A percentile compares a stretch with the other conserved stretches of the same genome.
Conservation (phyloP, 1,140 invertebrate species). For the Coelopa frigida region DNA sequence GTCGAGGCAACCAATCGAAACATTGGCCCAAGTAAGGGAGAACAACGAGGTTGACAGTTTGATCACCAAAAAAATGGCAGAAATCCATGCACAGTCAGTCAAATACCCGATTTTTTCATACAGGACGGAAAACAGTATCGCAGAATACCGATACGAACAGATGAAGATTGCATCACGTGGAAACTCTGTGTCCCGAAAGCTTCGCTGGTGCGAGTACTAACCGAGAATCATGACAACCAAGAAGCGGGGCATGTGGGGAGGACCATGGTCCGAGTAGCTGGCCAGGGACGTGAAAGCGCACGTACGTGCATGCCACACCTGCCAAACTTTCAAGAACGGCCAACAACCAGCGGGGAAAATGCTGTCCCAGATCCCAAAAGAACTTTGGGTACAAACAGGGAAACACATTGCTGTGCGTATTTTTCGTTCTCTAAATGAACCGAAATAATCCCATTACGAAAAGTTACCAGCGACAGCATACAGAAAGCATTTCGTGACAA, state of each 20-base stretch:
- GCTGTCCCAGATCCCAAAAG: not conserved
- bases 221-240: constrained; percentile 25
- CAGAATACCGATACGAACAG: not conserved
- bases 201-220: constrained; percentile 16
- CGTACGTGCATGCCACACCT: constrained; percentile 20
- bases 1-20: not conserved
- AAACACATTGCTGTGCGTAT: constrained; percentile 4
- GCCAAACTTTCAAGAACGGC: constrained; percentile 27
- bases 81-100: not conserved
- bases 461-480: not conserved
- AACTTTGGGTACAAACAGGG: constrained; percentile 6
- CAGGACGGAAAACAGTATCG: not conserved
- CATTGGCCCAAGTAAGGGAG: not conserved
- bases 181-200: constrained; percentile 15
- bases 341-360: no score
- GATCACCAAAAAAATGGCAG: not conserved
- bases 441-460: constrained; percentile 2
- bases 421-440: constrained; percentile 10
- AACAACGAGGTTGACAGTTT: not conserved
- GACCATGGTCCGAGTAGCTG: constrained; percentile 24
- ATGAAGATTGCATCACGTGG: constrained; percentile 3
- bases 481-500: not conserved
- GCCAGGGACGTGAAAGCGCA: constrained; percentile 19
- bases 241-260: constrained; percentile 27
- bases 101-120: constrained; percentile 3